Base-by-base conservation (phyloP, 2,797 vertebrate species). In the Erethizon dorsatum region DNA sequence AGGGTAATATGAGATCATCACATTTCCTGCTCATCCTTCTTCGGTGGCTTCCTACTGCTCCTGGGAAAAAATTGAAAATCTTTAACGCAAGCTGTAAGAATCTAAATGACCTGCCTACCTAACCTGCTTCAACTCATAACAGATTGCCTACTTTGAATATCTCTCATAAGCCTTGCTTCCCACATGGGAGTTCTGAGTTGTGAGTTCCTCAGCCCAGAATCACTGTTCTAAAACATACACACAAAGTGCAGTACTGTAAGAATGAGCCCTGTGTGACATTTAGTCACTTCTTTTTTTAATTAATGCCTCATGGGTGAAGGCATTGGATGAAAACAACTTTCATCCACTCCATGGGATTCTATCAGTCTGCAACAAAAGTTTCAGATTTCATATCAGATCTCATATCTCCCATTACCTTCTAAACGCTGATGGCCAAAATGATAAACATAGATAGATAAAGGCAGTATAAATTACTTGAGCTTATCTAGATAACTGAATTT, bases 401-500 rank as follows among this genome's bases (percentile, higher is more conserved):
- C 71, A 92, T 41, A 41, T 41, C 37, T 92, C 63, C 61, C 56
- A 54, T 71, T 88, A 95, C 56, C 65, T 87, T 96, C 71, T n/a
- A 95, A 93, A 93, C 17, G 78, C 0, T 75, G 52, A 93, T 63
- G 61, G 33, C 50, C 56, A 91, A 78, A 91, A 22, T 67, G 24
- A 52, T 61, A 63, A 56, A 84, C 45, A 82, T 1, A 47, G 33
- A 59, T 50, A 50, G 78, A 80, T 37, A 86, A 88, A 86, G 80
- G 28, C 10, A 82, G 59, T 71, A 89, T 37, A 89, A 75, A 91
- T 63, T 33, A 88, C 37, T 52, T 75, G 22, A 20, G 20, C 8
- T 69, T 88, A 85, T 65, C 50, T 89, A 80, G 57, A 59, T 75
- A 86, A 95, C 20, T 79, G 12, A 61, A 94, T 73, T 94, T 80